Evolutionary conservation across 1,140 invertebrate species (phyloP), one percentile per base, ranked within the genome.

Genomic region (Cylas formicarius): DNA sequence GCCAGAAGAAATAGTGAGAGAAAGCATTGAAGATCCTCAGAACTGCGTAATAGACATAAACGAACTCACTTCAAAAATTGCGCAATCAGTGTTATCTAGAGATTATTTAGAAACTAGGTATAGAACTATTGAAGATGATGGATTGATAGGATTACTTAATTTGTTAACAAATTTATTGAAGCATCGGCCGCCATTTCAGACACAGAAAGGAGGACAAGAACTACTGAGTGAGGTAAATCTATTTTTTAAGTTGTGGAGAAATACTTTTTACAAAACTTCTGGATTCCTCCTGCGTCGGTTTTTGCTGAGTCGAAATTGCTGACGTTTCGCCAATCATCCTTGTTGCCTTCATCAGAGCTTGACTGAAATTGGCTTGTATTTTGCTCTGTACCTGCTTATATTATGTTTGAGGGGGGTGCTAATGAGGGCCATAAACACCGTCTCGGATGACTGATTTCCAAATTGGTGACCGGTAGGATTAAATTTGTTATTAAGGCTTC

Each of bases 161-260:
- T 70, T 94, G 0, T 77, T 84, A 36, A 86, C 85, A 3, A 87
- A 90, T 55, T 73, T 93, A 14, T 74, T 94, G 48, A 92, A 90
- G 60, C 89, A 93, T 60, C 84, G 86, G 61, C 81, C 90, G 2
- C 75, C 80, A 14, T 94, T 90, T 59, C 93, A 94, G 64, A 81
- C 77, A 18, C 82, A 79, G 9, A 77, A 83, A 49, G 77, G 81
- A 17, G 89, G 88, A 1, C 76, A 86, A 54, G 79, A 80, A 53
- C 74, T 84, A 2, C 67, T 86, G 8, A 71, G 80, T 51, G 74
- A 83, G 58, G 73, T 76, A 62, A n/a, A 37, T 20, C 4, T 28
- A 17, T 4, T 17, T 4, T 6, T 18, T 6, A 4, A 6, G 21
- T 7, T 14, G 16, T 29, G 42, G 23, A n/a, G 31, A 39, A 14